phyloP scores from a whole-genome alignment of 2,888 invertebrate genomes.

The Clunio marinus region DNA sequence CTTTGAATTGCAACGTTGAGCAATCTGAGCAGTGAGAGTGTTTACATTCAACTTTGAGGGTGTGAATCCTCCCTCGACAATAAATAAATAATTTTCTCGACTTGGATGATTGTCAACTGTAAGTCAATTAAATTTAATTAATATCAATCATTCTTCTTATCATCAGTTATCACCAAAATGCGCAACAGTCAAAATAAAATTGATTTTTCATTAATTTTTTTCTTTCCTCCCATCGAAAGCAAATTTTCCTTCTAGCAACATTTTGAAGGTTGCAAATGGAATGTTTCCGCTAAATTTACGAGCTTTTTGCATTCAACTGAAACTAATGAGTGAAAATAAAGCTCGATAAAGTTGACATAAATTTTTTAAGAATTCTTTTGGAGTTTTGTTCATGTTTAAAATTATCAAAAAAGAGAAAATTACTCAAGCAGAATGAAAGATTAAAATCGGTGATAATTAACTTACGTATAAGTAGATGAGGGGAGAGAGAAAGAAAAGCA shows the following conservation, averaged over 20 bases:
- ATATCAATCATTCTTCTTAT: no score
- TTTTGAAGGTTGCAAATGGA: neutral
- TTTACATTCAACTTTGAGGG: neutral
- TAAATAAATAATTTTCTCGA: neutral
- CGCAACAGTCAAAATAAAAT: neutral
- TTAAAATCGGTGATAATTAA: no score
- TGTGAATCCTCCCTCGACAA: neutral
- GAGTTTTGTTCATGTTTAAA: no score
- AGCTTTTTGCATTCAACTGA: neutral
- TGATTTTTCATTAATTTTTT: neutral
- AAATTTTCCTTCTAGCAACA: neutral
- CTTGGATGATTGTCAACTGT: neutral
- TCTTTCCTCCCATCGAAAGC: neutral
- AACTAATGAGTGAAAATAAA: neutral
- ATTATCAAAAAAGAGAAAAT: no score
- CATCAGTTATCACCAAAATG: no score
- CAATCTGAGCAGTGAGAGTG: neutral
- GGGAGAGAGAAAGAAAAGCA: neutral
- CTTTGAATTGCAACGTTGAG: neutral
- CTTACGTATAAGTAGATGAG: slow-evolving; percentile 16
- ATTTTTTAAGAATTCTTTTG: no score
- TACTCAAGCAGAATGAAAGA: no score
- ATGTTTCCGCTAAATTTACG: neutral
- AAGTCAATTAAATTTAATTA: neutral
- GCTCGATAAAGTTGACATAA: no score